phyloP scores from a whole-genome alignment of 2,113 vertebrate genomes.

The Glaucidium brasilianum region DNA sequence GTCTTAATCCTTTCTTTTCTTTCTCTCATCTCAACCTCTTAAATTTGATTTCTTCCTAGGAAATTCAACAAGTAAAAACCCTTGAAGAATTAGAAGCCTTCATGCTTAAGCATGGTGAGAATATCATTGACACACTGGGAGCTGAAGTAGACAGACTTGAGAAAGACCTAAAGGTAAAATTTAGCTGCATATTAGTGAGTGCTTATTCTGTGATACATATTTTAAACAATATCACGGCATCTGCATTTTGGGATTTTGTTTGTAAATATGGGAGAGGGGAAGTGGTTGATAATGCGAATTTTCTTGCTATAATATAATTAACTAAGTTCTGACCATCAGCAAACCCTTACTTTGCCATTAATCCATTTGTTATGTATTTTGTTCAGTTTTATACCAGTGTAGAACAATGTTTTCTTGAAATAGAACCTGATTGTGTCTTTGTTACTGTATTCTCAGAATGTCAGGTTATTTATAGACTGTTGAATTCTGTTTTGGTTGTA shows the following conservation, averaged over 20 bases:
- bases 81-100: slow-evolving; percentile 94
- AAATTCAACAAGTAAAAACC: slow-evolving; percentile 95
- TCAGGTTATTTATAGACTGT: neutral
- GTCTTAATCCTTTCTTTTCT: neutral
- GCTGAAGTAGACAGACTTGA: slow-evolving; percentile 97
- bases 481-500: neutral
- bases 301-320: neutral
- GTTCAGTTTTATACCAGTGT: neutral
- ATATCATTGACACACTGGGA: slow-evolving; percentile 94
- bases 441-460: neutral
- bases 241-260: neutral
- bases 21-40: neutral
- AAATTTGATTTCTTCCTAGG: slow-evolving; percentile 74
- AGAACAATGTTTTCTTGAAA: neutral
- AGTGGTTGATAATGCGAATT: neutral
- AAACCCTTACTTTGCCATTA: neutral
- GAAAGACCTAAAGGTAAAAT: slow-evolving; percentile 92
- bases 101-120: slow-evolving; percentile 98
- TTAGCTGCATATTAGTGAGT: neutral
- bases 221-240: neutral
- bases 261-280: neutral
- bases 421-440: neutral
- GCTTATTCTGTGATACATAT: neutral
- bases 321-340: neutral
- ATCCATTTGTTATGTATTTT: neutral